These are phyloP conservation scores for Drosophila subobscura DNA, from an alignment of 1,140 invertebrate species.

Conservation along the genomic window DNA sequence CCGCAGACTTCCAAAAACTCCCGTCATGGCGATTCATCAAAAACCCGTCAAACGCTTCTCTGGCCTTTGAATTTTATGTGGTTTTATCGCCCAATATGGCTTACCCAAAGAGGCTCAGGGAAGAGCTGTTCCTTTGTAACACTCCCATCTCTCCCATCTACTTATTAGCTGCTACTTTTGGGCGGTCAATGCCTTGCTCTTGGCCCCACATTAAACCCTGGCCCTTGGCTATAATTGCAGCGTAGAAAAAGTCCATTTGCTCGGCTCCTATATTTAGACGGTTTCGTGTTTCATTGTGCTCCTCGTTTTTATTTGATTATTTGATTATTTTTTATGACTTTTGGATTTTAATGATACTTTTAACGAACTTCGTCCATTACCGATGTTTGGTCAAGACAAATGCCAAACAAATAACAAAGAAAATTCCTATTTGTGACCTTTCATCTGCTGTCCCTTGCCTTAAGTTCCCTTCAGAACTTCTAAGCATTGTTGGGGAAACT, in stretches of 20 bases:
- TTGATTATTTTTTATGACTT: constrained; percentile 75
- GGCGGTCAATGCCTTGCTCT: constrained; percentile 41
- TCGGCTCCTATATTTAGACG: not conserved
- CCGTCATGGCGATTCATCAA: constrained; percentile 41
- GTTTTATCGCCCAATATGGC: constrained; percentile 69
- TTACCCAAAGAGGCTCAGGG: constrained; percentile 23
- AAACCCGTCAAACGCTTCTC: constrained; percentile 34
- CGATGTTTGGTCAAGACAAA: not conserved
- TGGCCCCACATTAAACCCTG: constrained; percentile 20
- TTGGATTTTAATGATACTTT: constrained; percentile 61
- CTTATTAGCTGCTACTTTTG: not conserved
- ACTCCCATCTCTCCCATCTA: not conserved
- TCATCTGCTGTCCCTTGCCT: too few relatives aligned
- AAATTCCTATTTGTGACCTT: too few relatives aligned
- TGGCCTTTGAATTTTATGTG: constrained; percentile 56
- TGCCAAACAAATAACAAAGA: not conserved
- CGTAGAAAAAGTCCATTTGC: constrained; percentile 30
- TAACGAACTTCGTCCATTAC: constrained; percentile 22
- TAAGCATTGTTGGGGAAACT: too few relatives aligned
- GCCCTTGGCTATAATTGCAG: constrained; percentile 47
- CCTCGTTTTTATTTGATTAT: constrained; percentile 45
- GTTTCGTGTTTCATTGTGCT: constrained; percentile 1
- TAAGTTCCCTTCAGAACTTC: too few relatives aligned
- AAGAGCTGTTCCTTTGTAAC: not conserved
- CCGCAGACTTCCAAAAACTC: constrained; percentile 5